Evolutionary conservation across 2,888 invertebrate genomes (phyloP).

Genomic region (Ceriagrion tenellum): DNA sequence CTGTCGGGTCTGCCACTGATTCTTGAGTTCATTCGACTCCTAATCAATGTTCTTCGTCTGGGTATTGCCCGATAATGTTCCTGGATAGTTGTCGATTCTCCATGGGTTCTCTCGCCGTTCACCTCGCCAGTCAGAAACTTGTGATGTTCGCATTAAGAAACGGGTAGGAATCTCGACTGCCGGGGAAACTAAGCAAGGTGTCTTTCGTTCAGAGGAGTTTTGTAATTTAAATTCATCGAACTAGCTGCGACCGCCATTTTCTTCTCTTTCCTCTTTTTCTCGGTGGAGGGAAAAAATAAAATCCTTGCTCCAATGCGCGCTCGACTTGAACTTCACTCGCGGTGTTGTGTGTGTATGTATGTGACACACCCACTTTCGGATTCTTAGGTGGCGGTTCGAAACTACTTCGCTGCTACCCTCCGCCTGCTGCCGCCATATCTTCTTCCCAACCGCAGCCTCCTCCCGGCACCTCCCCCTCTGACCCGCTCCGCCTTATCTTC

Average conservation of each 20-base stretch:
- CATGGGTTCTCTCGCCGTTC: neutral
- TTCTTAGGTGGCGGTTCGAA: neutral
- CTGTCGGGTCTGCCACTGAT: too few relatives aligned
- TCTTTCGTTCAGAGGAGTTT: neutral
- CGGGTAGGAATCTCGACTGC: neutral
- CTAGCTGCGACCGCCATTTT: neutral
- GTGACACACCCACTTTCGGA: conserved; percentile 1
- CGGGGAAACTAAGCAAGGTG: neutral
- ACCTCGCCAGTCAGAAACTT: neutral
- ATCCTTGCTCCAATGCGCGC: neutral
- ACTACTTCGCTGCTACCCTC: neutral
- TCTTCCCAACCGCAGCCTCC: neutral
- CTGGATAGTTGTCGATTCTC: neutral
- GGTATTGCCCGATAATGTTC: neutral
- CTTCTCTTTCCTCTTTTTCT: neutral
- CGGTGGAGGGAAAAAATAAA: neutral
- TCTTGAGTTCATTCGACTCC: neutral
- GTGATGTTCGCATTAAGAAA: neutral
- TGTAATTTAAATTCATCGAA: conserved; percentile 3
- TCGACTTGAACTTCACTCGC: neutral
- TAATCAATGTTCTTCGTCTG: neutral
- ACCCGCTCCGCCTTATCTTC: neutral
- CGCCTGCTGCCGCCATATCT: too few relatives aligned
- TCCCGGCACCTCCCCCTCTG: neutral
- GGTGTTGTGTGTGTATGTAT: neutral